Base-by-base conservation (phyloP, 2,888 invertebrate genomes). In the Orthosia gracilis region DNA sequence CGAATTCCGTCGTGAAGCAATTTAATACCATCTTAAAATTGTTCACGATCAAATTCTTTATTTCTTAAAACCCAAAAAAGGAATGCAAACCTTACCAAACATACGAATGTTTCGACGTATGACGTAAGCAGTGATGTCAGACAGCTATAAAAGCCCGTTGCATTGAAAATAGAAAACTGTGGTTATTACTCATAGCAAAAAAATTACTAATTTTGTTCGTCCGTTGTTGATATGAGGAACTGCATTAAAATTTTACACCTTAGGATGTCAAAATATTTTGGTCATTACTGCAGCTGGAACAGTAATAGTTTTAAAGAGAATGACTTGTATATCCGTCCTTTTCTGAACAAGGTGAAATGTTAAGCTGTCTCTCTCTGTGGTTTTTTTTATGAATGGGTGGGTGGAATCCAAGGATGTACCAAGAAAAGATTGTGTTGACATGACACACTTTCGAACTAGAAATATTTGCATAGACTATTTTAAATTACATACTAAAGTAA, bases 111-210 rank as follows among this genome's bases (percentile, higher is more conserved):
- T 7, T 50, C 13, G 13, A 65, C 2, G 3, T 17, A 62, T 73
- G 83, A 73, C 68, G 79, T 69, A 13, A 66, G 12, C 0, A 4
- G 11, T 79, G 69, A 81, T 80, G 84, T 83, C 55, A 80, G 54
- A 18, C 11, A 18, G 3, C 26, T 52, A 64, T 67, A 31, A 64
- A 76, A 72, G 31, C 2, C 69, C 18, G 65, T 66, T 65, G 45
- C n/a, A 54, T 58, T n/a, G 40, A 81, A 49, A 50, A 26, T 55
- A 47, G 23, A 58, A 65, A 66, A 58, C 17, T 49, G 26, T 63
- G 9, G 40, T 54, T 1, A 54, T 63, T 74, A 55, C 45, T 54
- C 65, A 49, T 54, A 59, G 31, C 47, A 17, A 52, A n/a, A 52
- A 47, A 26, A 7, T 9, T 18, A 40, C 52, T 52, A 54, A 47